Conservation (phyloP, 2,113 vertebrate genomes). For the Aphyosemion australe region DNA sequence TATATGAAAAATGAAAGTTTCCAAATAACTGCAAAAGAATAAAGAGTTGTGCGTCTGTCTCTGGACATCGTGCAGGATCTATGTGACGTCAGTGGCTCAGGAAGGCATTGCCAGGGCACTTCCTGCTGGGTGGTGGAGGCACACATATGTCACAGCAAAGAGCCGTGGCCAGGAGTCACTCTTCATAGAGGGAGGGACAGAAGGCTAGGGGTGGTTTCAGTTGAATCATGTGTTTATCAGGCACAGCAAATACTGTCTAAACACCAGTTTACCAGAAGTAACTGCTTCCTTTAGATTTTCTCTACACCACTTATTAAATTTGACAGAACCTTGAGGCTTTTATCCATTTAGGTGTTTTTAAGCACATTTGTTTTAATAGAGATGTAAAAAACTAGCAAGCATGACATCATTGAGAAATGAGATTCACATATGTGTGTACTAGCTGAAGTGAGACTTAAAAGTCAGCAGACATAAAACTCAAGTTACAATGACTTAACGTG, state of each 20-base stretch:
- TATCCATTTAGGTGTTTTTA: too few species aligned
- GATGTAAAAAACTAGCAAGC: too few species aligned
- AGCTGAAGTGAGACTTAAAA: too few species aligned
- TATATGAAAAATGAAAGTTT: too few species aligned
- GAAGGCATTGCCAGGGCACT: conserved; percentile 44
- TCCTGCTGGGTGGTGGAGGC: conserved; percentile 64
- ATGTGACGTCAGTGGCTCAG: conserved; percentile 61
- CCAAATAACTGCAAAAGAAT: background rate
- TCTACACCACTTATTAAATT: too few species aligned
- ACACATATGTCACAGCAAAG: conserved; percentile 65
- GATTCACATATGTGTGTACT: too few species aligned
- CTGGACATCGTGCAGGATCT: conserved; percentile 42
- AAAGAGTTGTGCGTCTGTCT: conserved; percentile 29
- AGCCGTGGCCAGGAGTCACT: conserved; percentile 53
- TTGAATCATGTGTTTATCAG: background rate
- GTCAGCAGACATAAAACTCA: too few species aligned
- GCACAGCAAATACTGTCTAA: background rate
- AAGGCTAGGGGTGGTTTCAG: background rate
- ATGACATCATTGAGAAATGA: too few species aligned
- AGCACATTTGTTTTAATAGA: too few species aligned
- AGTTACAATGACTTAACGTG: too few species aligned
- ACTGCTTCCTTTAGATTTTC: too few species aligned
- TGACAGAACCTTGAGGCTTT: too few species aligned
- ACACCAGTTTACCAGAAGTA: background rate
- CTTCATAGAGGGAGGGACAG: conserved; percentile 7